Evolutionary conservation across 2,113 vertebrate species (phyloP).

Genomic region (Entomyzon cyanotis): DNA sequence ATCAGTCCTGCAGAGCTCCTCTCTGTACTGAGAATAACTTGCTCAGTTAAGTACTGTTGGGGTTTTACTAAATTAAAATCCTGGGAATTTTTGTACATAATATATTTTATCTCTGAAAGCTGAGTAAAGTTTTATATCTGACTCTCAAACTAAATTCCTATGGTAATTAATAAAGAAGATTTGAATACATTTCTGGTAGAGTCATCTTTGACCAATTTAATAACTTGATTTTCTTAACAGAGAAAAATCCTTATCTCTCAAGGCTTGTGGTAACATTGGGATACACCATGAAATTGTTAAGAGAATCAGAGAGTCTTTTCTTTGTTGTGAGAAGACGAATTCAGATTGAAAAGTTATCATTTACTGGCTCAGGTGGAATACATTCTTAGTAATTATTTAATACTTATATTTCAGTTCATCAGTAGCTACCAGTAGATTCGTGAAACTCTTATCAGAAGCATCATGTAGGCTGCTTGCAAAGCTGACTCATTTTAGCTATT

Average conservation of each 20-base stretch:
- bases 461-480: conserved; percentile 1
- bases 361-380: conserved; percentile 2
- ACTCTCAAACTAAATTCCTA: conserved; percentile 58
- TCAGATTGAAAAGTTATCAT: conserved; percentile 12
- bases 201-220: conserved; percentile 66
- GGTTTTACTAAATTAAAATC: conserved; percentile 61
- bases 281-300: conserved; percentile 39
- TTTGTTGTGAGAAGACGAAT: conserved; percentile 16
- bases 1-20: conserved; percentile 37
- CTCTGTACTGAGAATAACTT: conserved; percentile 45
- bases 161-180: conserved; percentile 62
- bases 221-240: conserved; percentile 66
- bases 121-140: conserved; percentile 11
- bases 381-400: conserved; percentile 8
- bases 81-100: conserved; percentile 12
- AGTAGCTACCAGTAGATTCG: neutral
- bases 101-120: conserved; percentile 53
- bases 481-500: neutral
- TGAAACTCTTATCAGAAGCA: neutral
- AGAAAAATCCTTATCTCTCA: conserved; percentile 63
- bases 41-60: conserved; percentile 34
- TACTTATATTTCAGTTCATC: neutral
- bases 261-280: conserved; percentile 28
- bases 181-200: conserved; percentile 58
- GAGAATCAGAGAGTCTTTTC: conserved; percentile 6